Evolutionary conservation across 2,888 invertebrate species (phyloP).

Genomic region (Graphium colonna): DNA sequence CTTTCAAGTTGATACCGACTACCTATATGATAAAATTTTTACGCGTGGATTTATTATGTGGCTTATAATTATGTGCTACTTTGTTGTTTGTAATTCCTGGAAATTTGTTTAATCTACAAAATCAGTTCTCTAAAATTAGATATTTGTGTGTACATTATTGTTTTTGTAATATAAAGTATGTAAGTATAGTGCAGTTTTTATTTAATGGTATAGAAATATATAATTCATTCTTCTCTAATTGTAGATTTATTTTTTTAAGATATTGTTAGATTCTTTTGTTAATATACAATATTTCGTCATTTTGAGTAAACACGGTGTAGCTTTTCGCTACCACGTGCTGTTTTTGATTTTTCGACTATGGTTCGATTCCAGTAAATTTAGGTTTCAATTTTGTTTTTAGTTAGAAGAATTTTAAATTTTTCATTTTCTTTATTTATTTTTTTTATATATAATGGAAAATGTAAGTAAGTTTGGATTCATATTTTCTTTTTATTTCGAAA

Average conservation of each 20-base stretch:
- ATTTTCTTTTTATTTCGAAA: not conserved
- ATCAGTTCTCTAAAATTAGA: not conserved
- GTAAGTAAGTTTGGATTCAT: too few relatives aligned
- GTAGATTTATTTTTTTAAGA: too few relatives aligned
- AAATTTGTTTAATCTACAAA: not conserved
- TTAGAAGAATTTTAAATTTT: not conserved
- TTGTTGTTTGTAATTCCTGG: not conserved
- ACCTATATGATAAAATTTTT: not conserved
- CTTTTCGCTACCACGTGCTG: slow-evolving; percentile 32
- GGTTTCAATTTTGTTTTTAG: not conserved
- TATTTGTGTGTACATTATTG: not conserved
- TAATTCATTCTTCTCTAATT: too few relatives aligned
- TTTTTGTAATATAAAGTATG: not conserved
- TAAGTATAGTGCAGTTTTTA: not conserved
- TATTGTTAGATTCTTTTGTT: not conserved
- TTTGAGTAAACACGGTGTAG: slow-evolving; percentile 38
- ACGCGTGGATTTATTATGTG: not conserved
- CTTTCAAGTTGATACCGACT: not conserved
- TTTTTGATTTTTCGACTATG: slow-evolving; percentile 35
- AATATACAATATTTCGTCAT: slow-evolving; percentile 32
- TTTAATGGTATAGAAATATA: not conserved
- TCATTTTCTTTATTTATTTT: not conserved
- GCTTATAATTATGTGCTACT: not conserved
- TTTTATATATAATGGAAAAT: not conserved
- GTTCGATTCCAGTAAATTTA: slow-evolving; percentile 45